These are phyloP conservation scores for Bothrops jararaca DNA, from an alignment of 2,113 vertebrate genomes.

Conservation along the genomic window DNA sequence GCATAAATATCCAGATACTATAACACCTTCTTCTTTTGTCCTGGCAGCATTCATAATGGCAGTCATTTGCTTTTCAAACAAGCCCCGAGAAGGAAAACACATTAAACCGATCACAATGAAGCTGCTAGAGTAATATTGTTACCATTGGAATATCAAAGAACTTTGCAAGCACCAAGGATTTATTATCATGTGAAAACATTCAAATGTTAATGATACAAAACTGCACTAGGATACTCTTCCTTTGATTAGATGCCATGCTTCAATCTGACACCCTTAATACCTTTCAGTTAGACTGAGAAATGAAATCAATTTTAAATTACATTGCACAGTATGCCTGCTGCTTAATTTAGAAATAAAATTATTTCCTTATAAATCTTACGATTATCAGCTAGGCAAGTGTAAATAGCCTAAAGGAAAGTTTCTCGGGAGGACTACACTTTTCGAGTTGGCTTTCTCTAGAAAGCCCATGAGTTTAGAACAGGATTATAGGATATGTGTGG, in stretches of 20 bases:
- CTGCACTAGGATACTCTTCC: slow-evolving; percentile 49
- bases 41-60: slow-evolving; percentile 52
- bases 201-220: slow-evolving; percentile 57
- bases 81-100: slow-evolving; percentile 57
- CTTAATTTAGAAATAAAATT: slow-evolving; percentile 55
- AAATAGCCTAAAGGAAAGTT: slow-evolving; percentile 27
- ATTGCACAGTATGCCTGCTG: slow-evolving; percentile 41
- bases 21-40: slow-evolving; percentile 39
- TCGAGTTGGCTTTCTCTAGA: not conserved
- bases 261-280: slow-evolving; percentile 58
- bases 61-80: slow-evolving; percentile 61
- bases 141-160: slow-evolving; percentile 61
- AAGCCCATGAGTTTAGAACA: not conserved
- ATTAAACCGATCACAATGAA: slow-evolving; percentile 65
- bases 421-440: not conserved
- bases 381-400: slow-evolving; percentile 8
- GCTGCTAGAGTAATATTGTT: slow-evolving; percentile 58
- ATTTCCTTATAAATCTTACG: slow-evolving; percentile 44
- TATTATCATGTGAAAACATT: slow-evolving; percentile 54
- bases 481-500: not conserved
- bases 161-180: slow-evolving; percentile 54
- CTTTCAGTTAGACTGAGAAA: slow-evolving; percentile 59
- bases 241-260: slow-evolving; percentile 61
- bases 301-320: slow-evolving; percentile 58
- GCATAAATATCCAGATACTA: slow-evolving; percentile 59